Base-by-base conservation (phyloP, 2,797 vertebrate genomes). In the Sylvilagus floridanus region DNA sequence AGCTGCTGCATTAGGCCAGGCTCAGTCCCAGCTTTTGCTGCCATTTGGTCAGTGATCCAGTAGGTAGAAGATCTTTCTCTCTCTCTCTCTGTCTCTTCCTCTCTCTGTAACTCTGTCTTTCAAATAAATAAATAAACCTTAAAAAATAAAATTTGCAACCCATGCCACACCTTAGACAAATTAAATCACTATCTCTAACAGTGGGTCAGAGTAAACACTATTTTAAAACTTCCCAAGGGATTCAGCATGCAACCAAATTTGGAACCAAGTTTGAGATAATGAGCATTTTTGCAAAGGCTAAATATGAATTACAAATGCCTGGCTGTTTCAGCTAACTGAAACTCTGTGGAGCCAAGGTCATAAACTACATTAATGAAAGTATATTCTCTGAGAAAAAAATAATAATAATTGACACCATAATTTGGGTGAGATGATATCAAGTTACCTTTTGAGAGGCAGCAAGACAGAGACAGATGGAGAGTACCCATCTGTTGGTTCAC, bases 141-240 rank as follows among this genome's bases (percentile, higher is more conserved):
- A 16, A 84, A 90, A 93, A 79, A 86, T 75, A 86, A 89, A 68
- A 83, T 84, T 4, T 17, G 12, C 71, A 92, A 71, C 11, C 0
- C 14, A 66, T 11, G 21, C 7, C 50, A 47, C 4, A 94, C 7
- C 35, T 21, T 75, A 52, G n/a, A 91, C 3, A 16, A 83, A 68
- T 37, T 79, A 86, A 94, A 73, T 63, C 71, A 91, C 71, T 60
- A 42, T 65, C 42, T 93, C 57, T 95, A 69, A 32, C 22, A 84
- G 47, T 84, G 54, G 3, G n/a, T 50, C 4, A 54, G 13, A 62
- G 10, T 82, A 87, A 96, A 73, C 35, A 88, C 19, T 54, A 60
- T 47, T 94, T 88, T 79, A 28, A 81, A 90, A 68, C 12, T 72
- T 88, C 4, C 35, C 54, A 91, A 7, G 37, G 68, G 32, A 83